Conservation (phyloP, 1,140 invertebrate species). For the Ylistrum balloti region DNA sequence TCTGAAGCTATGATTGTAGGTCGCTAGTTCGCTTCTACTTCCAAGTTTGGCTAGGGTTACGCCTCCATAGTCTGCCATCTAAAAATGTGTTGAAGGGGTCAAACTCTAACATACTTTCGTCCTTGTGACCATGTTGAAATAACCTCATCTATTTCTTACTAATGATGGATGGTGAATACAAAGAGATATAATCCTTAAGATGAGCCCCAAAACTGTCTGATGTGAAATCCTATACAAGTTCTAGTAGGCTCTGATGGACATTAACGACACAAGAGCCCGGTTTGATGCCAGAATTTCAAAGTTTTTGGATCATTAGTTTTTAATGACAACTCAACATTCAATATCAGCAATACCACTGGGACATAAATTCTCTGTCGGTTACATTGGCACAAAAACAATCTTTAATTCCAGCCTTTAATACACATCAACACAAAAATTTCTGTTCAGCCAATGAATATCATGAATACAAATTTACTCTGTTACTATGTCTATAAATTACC, state of each 20-base stretch:
- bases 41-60: not conserved
- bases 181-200: not conserved
- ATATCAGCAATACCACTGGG: too few species aligned
- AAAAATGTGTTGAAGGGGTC: not conserved
- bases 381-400: too few species aligned
- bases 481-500: too few species aligned
- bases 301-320: not conserved
- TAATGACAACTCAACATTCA: not conserved
- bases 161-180: not conserved
- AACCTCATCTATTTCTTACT: not conserved
- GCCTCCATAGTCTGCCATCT: not conserved
- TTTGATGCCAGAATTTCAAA: not conserved
- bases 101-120: not conserved
- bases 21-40: not conserved
- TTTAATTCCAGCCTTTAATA: too few species aligned
- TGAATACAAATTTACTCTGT: too few species aligned
- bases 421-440: too few species aligned
- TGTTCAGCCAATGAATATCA: too few species aligned
- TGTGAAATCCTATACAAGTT: not conserved
- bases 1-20: not conserved
- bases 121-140: slow-evolving; percentile 1
- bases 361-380: too few species aligned
- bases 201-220: not conserved
- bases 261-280: not conserved
- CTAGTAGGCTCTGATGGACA: not conserved